A percentile compares a stretch with the other conserved stretches of the same genome.
Evolutionary conservation across 64 coral and sea anemone species (phyloP).

Genomic region (Stylophora pistillata): DNA sequence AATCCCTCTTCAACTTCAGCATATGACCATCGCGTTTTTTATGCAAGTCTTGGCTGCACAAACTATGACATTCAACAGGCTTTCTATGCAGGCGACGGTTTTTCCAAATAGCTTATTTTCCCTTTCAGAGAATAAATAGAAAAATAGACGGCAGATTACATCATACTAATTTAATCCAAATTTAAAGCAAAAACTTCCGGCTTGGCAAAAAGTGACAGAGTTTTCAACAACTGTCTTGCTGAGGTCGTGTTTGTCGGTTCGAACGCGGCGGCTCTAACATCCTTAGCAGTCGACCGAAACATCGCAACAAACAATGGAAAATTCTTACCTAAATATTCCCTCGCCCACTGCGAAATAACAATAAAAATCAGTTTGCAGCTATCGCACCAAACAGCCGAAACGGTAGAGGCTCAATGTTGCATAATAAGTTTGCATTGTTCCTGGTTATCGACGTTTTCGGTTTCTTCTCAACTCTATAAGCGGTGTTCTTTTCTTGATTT

Average conservation of each 20-base stretch:
- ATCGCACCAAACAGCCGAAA: constrained; percentile 5
- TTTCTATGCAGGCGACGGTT: not conserved
- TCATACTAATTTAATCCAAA: constrained; percentile 31
- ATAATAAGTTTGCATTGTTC: not conserved
- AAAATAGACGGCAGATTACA: not conserved
- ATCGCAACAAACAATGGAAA: not conserved
- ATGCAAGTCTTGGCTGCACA: too few relatives aligned
- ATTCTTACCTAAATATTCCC: constrained; percentile 18
- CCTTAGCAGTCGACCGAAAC: not conserved
- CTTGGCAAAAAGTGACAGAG: not conserved
- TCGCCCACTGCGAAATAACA: not conserved
- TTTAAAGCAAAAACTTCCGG: constrained; percentile 24
- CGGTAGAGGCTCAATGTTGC: constrained; percentile 15
- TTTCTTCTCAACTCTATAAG: not conserved
- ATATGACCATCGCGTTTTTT: too few relatives aligned
- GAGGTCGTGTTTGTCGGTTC: constrained; percentile 1
- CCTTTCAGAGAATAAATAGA: constrained; percentile 4
- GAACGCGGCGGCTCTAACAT: not conserved
- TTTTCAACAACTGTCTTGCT: not conserved
- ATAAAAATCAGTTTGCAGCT: constrained; percentile 15
- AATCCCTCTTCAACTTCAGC: not conserved
- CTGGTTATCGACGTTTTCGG: not conserved
- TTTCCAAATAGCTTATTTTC: constrained; percentile 17
- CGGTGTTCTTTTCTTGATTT: not conserved
- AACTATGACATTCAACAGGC: constrained; percentile 2